These are phyloP conservation scores for Ammospiza nelsoni DNA, from an alignment of 2,113 vertebrate species.

Conservation along the genomic window DNA sequence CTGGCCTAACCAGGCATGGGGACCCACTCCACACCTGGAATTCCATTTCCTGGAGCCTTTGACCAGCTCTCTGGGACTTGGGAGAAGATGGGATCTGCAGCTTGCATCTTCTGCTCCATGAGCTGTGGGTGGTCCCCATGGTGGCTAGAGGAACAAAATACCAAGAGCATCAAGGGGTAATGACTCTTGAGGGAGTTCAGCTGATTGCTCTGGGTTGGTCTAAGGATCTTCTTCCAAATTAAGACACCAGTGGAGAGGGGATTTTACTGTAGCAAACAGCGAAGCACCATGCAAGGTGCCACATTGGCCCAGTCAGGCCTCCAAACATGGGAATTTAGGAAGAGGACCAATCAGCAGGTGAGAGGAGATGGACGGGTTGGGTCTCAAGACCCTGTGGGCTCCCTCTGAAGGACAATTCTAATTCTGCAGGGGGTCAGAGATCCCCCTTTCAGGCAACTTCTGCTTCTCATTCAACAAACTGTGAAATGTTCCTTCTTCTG, in stretches of 20 bases:
- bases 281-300: neutral
- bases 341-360: neutral
- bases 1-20: neutral
- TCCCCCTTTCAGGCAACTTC: neutral
- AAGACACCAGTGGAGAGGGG: fast-evolving
- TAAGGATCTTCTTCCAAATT: neutral
- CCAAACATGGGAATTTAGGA: neutral
- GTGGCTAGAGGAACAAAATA: neutral
- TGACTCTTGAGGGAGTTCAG: neutral
- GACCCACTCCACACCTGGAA: neutral
- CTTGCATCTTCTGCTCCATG: neutral
- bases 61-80: neutral
- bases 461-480: neutral
- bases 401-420: neutral
- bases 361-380: neutral
- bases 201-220: neutral
- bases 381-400: neutral
- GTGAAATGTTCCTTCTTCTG: neutral
- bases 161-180: neutral
- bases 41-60: fast-evolving
- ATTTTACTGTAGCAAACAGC: neutral
- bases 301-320: neutral
- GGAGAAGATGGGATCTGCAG: neutral
- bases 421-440: neutral
- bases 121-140: fast-evolving